Evolutionary conservation across 2,888 invertebrate genomes (phyloP), one percentile per base, ranked within the genome.

Genomic region (Sarcophaga caerulescens): DNA sequence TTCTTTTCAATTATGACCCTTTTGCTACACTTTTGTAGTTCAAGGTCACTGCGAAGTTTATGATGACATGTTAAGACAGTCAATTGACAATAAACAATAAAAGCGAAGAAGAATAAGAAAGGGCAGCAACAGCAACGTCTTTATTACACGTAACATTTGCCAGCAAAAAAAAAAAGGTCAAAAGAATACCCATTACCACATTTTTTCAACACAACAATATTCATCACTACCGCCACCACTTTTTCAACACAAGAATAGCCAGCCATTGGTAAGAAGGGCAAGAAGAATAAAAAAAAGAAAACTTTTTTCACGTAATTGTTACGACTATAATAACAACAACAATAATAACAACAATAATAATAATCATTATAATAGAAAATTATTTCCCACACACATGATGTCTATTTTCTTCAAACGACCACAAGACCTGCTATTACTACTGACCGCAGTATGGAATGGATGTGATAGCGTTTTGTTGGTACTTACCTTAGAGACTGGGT

Each of bases 381-480:
- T 52, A 35, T 35, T 35, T 2, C 1, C 8, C 35, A 35, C 35
- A 52, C 52, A 52, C 52, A 52, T 4, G 6, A 35, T 6, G 6
- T 6, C 35, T 35, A 0, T 35, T 35, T 35, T 35, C 10, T 35
- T 35, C 2, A 35, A 35, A 35, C 8, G 8, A 35, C 35, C 35
- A 35, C 35, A 35, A 35, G 10, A 10, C 35, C 2, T 35, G 35
- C 10, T 35, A 35, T 35, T 35, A 35, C 10, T 35, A 10, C 35
- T 35, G 35, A 35, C 21, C 21, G 23, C 25, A 74, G 35, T 57
- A 10, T 74, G 62, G 23, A 47, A 47, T 74, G 47, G 60, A 47
- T 63, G 45, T 74, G 74, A 47, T 47, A 74, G 65, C 65, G 35
- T n/a, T 57, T 21, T n/a, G 44, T 75, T 35, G 65, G 21, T 35